Base-by-base conservation (phyloP, 2,113 vertebrate species). In the Elephantulus edwardii region DNA sequence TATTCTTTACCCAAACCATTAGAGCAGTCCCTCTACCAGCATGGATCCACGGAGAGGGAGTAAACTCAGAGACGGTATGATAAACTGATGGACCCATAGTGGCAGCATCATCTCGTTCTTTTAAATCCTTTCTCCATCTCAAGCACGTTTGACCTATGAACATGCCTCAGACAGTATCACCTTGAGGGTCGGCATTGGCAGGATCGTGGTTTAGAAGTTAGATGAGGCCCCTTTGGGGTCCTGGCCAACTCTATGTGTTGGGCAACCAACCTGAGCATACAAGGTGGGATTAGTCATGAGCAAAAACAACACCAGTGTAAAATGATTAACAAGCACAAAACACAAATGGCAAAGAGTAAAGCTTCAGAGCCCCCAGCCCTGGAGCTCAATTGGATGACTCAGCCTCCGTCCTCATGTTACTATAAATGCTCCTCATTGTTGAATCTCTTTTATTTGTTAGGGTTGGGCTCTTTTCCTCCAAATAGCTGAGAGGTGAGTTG, bases 31-130 rank as follows among this genome's bases (percentile, higher is more conserved):
- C 40, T 28, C 6, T 1, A 11, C 24, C 5, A 4, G 16, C 46
- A 6, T 2, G 0, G 2, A 2, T 8, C 12, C 12, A 24, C 0
- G 9, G 13, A 40, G 4, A 8, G 19, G 0, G 2, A 33, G n/a
- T 0, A 0, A 35, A 66, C 16, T 9, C n/a, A 33, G 9, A 28
- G 62, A 64, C 14, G 16, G 64, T 66, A 24, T 66, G 33, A 35
- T 5, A 4, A 62, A 66, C 62, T 35, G 26, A 6, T 16, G 4
- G 26, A 35, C 20, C 16, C 3, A 20, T 38, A 26, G 22, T 58
- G 42, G 35, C 0, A 0, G 0, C 24, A n/a, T 16, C 17, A 16
- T 0, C 16, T 4, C 6, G 20, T 35, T 60, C 40, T 28, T 10
- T 8, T 3, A 11, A 56, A 8, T 6, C 3, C 1, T 14, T 58